Percentiles rank a stretch among this genome's conserved stretches.
These are phyloP conservation scores for Ochropleura leucogaster DNA, from an alignment of 2,888 invertebrate species.

Conservation along the genomic window DNA sequence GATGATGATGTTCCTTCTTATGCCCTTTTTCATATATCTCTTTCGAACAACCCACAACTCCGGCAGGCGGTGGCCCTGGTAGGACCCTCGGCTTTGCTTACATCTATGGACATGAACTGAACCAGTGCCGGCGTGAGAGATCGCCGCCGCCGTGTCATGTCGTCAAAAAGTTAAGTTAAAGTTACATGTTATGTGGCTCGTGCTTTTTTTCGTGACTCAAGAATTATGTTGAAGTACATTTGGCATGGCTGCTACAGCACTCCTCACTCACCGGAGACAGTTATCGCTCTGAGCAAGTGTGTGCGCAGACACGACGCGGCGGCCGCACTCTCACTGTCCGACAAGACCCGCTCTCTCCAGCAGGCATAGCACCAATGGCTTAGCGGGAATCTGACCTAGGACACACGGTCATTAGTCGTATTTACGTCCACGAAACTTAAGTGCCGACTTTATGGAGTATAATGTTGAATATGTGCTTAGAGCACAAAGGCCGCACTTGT, in stretches of 20 bases:
- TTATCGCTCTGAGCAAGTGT: not conserved
- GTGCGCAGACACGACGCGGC: too few species aligned
- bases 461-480: constrained; percentile 3
- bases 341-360: too few species aligned
- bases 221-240: constrained; percentile 2
- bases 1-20: too few species aligned
- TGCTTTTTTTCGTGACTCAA: not conserved
- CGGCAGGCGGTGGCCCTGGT: too few species aligned
- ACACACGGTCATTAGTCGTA: not conserved
- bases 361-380: not conserved
- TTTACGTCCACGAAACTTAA: not conserved
- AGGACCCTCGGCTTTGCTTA: too few species aligned
- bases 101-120: too few species aligned
- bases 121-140: too few species aligned
- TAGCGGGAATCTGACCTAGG: not conserved
- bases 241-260: not conserved
- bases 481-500: constrained; percentile 1
- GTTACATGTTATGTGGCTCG: too few species aligned
- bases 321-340: not conserved
- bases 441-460: not conserved
- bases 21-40: too few species aligned
- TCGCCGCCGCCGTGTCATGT: too few species aligned
- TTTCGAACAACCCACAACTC: too few species aligned
- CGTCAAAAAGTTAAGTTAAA: too few species aligned
- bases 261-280: not conserved